Percentiles rank a stretch among this genome's conserved stretches.
These are phyloP conservation scores for Mus spicilegus DNA, from an alignment of 2,113 vertebrate genomes.

Conservation along the genomic window DNA sequence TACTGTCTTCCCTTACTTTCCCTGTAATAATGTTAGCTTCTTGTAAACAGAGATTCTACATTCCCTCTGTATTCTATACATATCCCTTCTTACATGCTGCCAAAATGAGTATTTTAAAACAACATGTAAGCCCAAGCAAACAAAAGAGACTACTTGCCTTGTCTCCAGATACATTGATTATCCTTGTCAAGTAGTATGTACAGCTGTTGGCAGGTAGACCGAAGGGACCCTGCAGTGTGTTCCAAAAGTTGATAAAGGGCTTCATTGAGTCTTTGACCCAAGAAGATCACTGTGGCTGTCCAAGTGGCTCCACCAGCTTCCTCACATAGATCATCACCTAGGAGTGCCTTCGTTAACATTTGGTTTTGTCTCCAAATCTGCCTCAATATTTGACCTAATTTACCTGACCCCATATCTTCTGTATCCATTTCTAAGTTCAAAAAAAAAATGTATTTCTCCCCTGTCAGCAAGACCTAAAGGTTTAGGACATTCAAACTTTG, in stretches of 20 bases:
- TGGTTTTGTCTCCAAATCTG: conserved; percentile 82
- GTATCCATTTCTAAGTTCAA: conserved; percentile 74
- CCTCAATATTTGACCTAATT: conserved; percentile 79
- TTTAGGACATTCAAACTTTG: conserved; percentile 62
- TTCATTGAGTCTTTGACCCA: conserved; percentile 77
- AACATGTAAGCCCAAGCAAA: background rate
- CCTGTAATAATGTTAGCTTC: background rate
- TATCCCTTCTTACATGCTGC: background rate
- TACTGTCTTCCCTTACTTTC: background rate
- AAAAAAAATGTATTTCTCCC: conserved; percentile 47
- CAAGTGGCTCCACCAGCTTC: conserved; percentile 48
- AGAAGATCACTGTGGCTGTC: conserved; percentile 67
- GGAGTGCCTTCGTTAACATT: conserved; percentile 58
- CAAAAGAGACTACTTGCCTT: conserved; percentile 82
- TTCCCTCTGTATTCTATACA: background rate
- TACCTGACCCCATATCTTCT: conserved; percentile 70
- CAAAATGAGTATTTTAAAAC: background rate
- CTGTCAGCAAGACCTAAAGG: conserved; percentile 18
- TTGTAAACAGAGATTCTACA: background rate
- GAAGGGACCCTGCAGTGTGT: conserved; percentile 67
- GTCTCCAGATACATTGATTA: conserved; percentile 64
- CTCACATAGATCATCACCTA: conserved; percentile 58
- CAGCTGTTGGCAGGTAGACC: conserved; percentile 77
- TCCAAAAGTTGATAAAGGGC: conserved; percentile 81
- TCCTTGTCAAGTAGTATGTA: conserved; percentile 73